phyloP scores from a whole-genome alignment of 2,888 invertebrate species.

The Hydropsyche betteni region DNA sequence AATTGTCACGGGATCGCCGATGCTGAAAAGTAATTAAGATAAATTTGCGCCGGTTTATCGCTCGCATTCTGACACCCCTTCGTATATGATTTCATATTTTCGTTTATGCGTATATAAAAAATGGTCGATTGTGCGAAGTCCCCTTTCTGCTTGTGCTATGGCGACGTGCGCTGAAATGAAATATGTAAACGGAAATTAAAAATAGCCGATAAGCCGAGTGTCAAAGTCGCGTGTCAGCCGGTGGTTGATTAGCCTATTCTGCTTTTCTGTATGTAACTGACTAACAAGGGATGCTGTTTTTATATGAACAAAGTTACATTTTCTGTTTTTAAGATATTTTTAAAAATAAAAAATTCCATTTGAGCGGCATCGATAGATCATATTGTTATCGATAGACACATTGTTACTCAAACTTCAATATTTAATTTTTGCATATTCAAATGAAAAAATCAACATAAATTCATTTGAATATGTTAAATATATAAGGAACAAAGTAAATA shows the following conservation, averaged over 20 bases:
- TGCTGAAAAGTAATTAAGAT: slow-evolving; percentile 16
- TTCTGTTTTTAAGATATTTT: too few species aligned
- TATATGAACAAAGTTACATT: not conserved
- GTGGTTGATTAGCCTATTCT: slow-evolving; percentile 38
- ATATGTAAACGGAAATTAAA: slow-evolving; percentile 50
- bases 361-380: too few species aligned
- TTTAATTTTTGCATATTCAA: too few species aligned
- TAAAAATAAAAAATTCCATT: too few species aligned
- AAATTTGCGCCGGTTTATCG: slow-evolving; percentile 26
- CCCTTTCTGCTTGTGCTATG: slow-evolving; percentile 2
- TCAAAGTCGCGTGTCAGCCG: slow-evolving; percentile 38
- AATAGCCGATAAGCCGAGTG: slow-evolving; percentile 46
- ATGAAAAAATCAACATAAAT: too few species aligned
- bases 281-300: slow-evolving; percentile 28
- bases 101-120: not conserved
- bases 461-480: too few species aligned
- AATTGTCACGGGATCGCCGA: slow-evolving; percentile 3
- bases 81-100: not conserved
- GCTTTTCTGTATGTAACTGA: slow-evolving; percentile 10
- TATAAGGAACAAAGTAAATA: too few species aligned
- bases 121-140: slow-evolving; percentile 1
- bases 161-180: slow-evolving; percentile 30
- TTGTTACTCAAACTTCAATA: too few species aligned
- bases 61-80: slow-evolving; percentile 4
- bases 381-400: too few species aligned